phyloP scores from a whole-genome alignment of 2,113 vertebrate species.

The Hiodon alosoides region DNA sequence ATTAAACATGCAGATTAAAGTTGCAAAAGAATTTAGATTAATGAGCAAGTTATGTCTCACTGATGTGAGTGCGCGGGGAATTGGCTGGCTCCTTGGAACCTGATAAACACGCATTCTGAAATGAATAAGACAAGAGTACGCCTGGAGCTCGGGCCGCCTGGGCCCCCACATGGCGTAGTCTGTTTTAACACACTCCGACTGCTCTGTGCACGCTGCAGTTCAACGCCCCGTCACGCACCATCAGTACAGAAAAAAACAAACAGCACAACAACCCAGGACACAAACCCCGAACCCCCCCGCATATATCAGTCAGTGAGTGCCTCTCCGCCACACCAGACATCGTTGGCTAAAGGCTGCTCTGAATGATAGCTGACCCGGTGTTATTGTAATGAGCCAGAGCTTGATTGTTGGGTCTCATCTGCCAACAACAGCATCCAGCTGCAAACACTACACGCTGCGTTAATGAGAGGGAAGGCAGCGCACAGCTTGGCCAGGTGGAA shows the following conservation, averaged over 20 bases:
- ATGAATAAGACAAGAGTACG: conserved; percentile 79
- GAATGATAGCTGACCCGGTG: conserved; percentile 73
- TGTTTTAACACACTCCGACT: conserved; percentile 80
- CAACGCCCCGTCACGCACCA: conserved; percentile 49
- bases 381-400: conserved; percentile 73
- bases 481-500: not conserved
- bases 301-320: too few species aligned
- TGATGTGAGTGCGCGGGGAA: conserved; percentile 82
- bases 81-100: conserved; percentile 73
- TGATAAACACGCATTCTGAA: conserved; percentile 82
- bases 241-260: conserved; percentile 57
- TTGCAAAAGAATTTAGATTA: conserved; percentile 90
- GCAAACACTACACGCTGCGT: conserved; percentile 4
- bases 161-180: conserved; percentile 65
- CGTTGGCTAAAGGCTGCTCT: conserved; percentile 66
- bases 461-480: not conserved
- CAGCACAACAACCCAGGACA: conserved; percentile 48
- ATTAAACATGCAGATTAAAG: conserved; percentile 95
- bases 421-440: conserved; percentile 8
- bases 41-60: conserved; percentile 81
- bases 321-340: not conserved
- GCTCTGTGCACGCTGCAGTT: conserved; percentile 59
- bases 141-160: conserved; percentile 71
- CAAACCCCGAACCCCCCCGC: conserved; percentile 65
- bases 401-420: conserved; percentile 61